phyloP scores from a whole-genome alignment of 2,888 invertebrate genomes.

The Salticus scenicus region DNA sequence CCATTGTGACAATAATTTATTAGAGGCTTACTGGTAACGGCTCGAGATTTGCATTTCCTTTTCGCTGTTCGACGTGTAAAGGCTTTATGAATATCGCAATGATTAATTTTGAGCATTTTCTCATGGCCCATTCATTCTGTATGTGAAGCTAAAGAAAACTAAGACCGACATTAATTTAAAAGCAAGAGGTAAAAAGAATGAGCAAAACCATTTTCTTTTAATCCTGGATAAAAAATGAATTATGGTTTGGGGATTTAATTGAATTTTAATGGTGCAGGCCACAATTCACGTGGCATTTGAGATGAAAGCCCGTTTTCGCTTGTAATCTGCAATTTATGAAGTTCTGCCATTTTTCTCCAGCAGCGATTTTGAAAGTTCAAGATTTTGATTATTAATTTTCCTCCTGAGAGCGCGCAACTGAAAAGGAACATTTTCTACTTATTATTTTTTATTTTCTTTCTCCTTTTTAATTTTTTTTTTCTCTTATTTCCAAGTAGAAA shows the following conservation, averaged over 20 bases:
- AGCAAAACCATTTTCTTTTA: not conserved
- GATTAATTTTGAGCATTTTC: not conserved
- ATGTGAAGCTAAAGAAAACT: conserved; percentile 1
- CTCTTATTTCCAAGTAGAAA: too few species aligned
- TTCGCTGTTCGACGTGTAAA: not conserved
- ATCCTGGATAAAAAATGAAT: conserved; percentile 1
- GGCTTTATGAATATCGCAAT: conserved; percentile 11
- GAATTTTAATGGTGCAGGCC: not conserved
- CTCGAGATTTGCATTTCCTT: not conserved
- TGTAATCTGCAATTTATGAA: too few species aligned
- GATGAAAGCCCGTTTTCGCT: too few species aligned
- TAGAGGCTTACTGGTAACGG: not conserved
- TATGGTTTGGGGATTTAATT: conserved; percentile 5
- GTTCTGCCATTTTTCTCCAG: too few species aligned
- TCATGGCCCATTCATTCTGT: not conserved
- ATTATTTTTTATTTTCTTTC: too few species aligned
- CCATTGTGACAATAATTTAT: not conserved
- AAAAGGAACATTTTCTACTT: too few species aligned
- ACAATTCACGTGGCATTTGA: not conserved
- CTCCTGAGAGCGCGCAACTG: too few species aligned
- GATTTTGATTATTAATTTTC: too few species aligned
- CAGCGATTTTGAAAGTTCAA: too few species aligned
- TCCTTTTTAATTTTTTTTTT: too few species aligned
- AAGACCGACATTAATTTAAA: conserved; percentile 6
- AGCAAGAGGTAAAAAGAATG: not conserved